phyloP scores from a whole-genome alignment of 2,797 vertebrate species.

The Myotis myotis region DNA sequence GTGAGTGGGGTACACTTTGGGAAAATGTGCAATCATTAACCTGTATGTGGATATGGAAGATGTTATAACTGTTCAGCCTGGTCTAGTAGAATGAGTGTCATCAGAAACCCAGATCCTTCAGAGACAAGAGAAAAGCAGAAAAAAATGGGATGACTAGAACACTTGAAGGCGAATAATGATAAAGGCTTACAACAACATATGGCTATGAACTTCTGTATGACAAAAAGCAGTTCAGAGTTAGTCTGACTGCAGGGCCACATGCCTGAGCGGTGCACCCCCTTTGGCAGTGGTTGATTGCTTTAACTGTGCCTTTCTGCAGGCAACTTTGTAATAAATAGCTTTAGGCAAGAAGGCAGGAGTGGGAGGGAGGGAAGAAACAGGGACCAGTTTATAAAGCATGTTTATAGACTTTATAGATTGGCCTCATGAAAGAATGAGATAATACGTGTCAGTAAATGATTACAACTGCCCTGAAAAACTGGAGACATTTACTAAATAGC shows the following conservation, averaged over 20 bases:
- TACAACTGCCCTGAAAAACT: constrained; percentile 5
- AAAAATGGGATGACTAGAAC: neutral
- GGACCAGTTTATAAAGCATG: constrained; percentile 9
- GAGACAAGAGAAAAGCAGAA: constrained; percentile 10
- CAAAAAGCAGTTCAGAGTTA: neutral
- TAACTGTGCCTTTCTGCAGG: neutral
- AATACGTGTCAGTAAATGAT: constrained; percentile 35
- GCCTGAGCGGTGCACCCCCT: neutral
- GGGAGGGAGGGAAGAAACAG: neutral
- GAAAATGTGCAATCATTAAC: neutral
- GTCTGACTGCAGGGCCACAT: neutral
- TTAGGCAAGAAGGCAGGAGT: neutral
- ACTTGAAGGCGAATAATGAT: neutral
- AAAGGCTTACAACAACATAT: neutral
- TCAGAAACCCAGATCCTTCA: neutral
- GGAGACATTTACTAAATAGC: constrained; percentile 28
- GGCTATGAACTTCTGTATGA: neutral
- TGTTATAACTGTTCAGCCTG: neutral
- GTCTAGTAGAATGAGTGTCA: neutral
- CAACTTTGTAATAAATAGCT: neutral
- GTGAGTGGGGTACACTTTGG: neutral
- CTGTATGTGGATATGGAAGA: neutral
- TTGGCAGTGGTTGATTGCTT: neutral
- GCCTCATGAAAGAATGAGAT: neutral
- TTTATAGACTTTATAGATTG: constrained; percentile 1